A percentile compares a stretch with the other conserved stretches of the same genome.
These are phyloP conservation scores for Cetonia aurata DNA, from an alignment of 2,888 invertebrate genomes.

Conservation along the genomic window DNA sequence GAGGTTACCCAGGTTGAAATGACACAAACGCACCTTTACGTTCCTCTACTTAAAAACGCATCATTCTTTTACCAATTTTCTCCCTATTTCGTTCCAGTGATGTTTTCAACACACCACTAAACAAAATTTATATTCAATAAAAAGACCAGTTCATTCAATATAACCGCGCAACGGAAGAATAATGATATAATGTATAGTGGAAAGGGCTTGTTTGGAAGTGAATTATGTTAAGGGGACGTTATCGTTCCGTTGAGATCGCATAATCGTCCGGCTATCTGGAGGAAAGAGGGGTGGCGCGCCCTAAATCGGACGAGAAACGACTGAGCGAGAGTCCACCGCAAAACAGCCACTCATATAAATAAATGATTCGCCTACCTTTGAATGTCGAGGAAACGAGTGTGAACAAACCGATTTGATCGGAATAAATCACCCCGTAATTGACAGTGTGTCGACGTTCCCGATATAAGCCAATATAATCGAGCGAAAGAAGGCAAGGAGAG, in stretches of 20 bases:
- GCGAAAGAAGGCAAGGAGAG: slow-evolving; percentile 12
- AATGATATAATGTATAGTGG: slow-evolving; percentile 30
- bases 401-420: slow-evolving; percentile 49
- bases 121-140: slow-evolving; percentile 34
- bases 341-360: slow-evolving; percentile 43
- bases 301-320: slow-evolving; percentile 43
- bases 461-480: slow-evolving; percentile 33
- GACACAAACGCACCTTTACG: too few species aligned
- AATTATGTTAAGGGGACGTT: slow-evolving; percentile 48
- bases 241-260: slow-evolving; percentile 47
- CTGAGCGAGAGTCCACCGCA: slow-evolving; percentile 20
- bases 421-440: slow-evolving; percentile 49
- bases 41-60: slow-evolving; percentile 9
- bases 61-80: slow-evolving; percentile 27
- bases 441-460: slow-evolving; percentile 34
- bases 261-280: slow-evolving; percentile 48
- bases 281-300: slow-evolving; percentile 48
- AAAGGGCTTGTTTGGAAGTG: slow-evolving; percentile 44
- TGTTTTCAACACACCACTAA: slow-evolving; percentile 29
- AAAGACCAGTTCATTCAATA: slow-evolving; percentile 23
- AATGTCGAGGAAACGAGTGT: slow-evolving; percentile 40
- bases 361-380: slow-evolving; percentile 39
- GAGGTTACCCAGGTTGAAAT: too few species aligned
- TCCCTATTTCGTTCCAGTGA: slow-evolving; percentile 27
- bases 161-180: slow-evolving; percentile 28